These are phyloP conservation scores for Dichetophora obliterata DNA, from an alignment of 2,888 invertebrate species.

Conservation along the genomic window DNA sequence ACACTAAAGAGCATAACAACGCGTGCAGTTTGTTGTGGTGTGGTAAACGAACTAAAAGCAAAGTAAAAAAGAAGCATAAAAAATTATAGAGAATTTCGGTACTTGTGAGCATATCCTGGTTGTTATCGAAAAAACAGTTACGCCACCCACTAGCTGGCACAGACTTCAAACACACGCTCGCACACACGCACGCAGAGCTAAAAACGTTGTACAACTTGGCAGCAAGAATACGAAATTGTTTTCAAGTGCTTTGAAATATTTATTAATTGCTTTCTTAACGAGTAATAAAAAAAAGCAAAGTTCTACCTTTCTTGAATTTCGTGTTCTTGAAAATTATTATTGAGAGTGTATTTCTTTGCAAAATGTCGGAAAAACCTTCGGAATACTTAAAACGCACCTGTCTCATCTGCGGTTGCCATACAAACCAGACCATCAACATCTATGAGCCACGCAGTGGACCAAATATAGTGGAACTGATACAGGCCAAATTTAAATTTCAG, in stretches of 20 bases:
- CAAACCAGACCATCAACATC: slow-evolving; percentile 68
- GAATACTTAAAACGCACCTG: slow-evolving; percentile 69
- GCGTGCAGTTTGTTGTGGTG: background rate
- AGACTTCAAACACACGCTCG: slow-evolving; percentile 20
- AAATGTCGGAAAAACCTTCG: slow-evolving; percentile 59
- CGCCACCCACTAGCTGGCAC: slow-evolving; percentile 34
- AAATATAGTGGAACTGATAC: slow-evolving; percentile 68
- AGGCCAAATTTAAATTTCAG: slow-evolving; percentile 70
- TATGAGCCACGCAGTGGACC: slow-evolving; percentile 69
- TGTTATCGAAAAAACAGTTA: slow-evolving; percentile 46
- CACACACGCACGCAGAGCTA: background rate
- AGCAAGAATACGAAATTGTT: background rate
- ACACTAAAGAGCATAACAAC: background rate
- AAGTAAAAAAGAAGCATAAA: background rate
- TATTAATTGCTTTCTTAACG: background rate
- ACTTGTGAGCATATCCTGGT: slow-evolving; percentile 47
- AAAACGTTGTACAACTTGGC: background rate
- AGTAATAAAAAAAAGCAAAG: background rate
- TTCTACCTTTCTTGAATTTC: no score
- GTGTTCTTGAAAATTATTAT: background rate
- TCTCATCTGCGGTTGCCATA: slow-evolving; percentile 69
- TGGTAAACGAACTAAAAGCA: background rate
- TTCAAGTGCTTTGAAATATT: no score
- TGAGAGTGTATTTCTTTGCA: background rate
- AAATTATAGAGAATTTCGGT: background rate